A percentile compares a stretch with the other conserved stretches of the same genome.
Conservation (phyloP, 2,797 vertebrate genomes). For the Sphaeramia orbicularis region DNA sequence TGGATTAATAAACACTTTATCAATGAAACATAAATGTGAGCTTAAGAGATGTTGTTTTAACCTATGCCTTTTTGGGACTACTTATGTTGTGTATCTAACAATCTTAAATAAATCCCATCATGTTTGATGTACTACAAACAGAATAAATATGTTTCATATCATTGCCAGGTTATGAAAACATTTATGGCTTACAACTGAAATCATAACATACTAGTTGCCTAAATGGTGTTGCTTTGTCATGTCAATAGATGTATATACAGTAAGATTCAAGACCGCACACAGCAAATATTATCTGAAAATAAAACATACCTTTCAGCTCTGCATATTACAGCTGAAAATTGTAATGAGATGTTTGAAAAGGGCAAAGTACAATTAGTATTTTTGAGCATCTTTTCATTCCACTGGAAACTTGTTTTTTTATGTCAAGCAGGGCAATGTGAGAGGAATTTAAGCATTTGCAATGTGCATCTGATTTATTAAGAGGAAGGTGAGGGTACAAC, state of each 20-base stretch:
- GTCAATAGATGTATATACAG: background rate
- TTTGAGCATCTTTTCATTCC: conserved; percentile 60
- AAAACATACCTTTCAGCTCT: background rate
- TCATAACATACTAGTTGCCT: background rate
- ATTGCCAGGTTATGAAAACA: background rate
- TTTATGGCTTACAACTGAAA: too few relatives aligned
- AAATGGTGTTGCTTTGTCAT: conserved; percentile 1
- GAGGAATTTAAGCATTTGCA: conserved; percentile 79
- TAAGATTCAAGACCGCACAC: background rate
- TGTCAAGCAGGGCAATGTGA: conserved; percentile 71
- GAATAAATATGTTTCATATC: background rate
- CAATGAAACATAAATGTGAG: too few relatives aligned
- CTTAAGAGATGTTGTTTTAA: too few relatives aligned
- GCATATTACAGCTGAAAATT: conserved; percentile 1
- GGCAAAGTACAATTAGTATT: conserved; percentile 63
- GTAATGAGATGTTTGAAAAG: conserved; percentile 32
- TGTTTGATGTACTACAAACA: too few relatives aligned
- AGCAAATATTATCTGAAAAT: conserved; percentile 3
- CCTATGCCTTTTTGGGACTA: too few relatives aligned
- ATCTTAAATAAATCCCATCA: too few relatives aligned
- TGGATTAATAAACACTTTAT: conserved; percentile 1
- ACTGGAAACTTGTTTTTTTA: conserved; percentile 57
- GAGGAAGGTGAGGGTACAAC: conserved; percentile 79
- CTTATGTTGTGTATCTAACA: too few relatives aligned
- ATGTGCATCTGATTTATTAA: conserved; percentile 86